These are phyloP conservation scores for Aethina tumida DNA, from an alignment of 1,140 invertebrate species.

Conservation along the genomic window DNA sequence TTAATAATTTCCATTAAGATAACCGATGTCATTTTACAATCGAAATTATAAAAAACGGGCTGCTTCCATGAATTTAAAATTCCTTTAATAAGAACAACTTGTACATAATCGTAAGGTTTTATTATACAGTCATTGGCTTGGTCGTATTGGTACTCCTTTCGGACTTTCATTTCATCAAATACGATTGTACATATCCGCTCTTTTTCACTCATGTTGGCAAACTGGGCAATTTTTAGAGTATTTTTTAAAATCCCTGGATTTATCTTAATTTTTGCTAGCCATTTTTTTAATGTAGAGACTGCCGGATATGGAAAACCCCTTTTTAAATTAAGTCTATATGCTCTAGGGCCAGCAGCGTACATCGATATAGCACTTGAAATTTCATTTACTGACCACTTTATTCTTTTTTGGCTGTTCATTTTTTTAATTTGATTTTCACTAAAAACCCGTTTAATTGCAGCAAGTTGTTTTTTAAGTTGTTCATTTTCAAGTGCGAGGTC, in stretches of 20 bases:
- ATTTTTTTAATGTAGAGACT: slow-evolving; percentile 3
- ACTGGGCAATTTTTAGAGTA: slow-evolving; percentile 5
- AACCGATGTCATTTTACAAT: slow-evolving; percentile 19
- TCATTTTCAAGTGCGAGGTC: too few relatives aligned
- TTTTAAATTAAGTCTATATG: slow-evolving; percentile 10
- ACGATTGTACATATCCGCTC: slow-evolving; percentile 4
- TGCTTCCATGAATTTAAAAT: slow-evolving; percentile 32
- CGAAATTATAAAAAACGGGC: slow-evolving; percentile 28
- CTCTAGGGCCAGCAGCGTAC: slow-evolving; percentile 8
- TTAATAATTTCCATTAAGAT: slow-evolving; percentile 9
- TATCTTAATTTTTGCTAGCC: slow-evolving; percentile 4
- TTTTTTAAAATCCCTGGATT: slow-evolving; percentile 8
- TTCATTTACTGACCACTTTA: slow-evolving; percentile 8
- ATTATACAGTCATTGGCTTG: slow-evolving; percentile 9
- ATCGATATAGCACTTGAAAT: slow-evolving; percentile 8
- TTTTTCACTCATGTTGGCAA: slow-evolving; percentile 2
- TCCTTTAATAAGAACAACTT: slow-evolving; percentile 11
- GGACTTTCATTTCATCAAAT: slow-evolving; percentile 13
- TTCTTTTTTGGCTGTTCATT: slow-evolving; percentile 8
- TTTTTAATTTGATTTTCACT: slow-evolving; percentile 11
- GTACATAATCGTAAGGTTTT: slow-evolving; percentile 10
- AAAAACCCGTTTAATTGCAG: too few relatives aligned
- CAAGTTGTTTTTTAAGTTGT: slow-evolving; percentile 5
- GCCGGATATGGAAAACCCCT: slow-evolving; percentile 10
- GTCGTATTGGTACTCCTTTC: slow-evolving; percentile 10